phyloP scores from a whole-genome alignment of 2,797 vertebrate genomes.

The Arrhamphus sclerolepis region DNA sequence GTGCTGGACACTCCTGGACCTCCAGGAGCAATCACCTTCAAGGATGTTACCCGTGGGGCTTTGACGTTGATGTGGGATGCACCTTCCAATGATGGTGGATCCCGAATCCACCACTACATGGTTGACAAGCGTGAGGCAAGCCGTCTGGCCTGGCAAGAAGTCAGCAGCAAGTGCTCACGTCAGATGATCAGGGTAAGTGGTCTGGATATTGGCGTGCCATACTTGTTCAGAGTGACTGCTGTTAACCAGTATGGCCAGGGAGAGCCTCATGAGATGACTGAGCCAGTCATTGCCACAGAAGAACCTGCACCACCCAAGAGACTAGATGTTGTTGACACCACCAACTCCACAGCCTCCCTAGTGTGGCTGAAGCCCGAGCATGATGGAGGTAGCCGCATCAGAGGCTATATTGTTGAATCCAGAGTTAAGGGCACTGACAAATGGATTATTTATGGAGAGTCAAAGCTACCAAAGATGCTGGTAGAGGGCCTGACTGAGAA shows the following conservation, averaged over 20 bases:
- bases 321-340: slow-evolving; percentile 93
- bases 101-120: slow-evolving; percentile 92
- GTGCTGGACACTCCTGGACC: slow-evolving; percentile 96
- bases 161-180: slow-evolving; percentile 89
- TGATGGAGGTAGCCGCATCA: slow-evolving; percentile 95
- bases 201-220: slow-evolving; percentile 88
- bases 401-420: slow-evolving; percentile 92
- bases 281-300: slow-evolving; percentile 94
- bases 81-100: slow-evolving; percentile 91
- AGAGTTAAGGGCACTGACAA: slow-evolving; percentile 88
- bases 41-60: slow-evolving; percentile 92
- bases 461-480: slow-evolving; percentile 90
- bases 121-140: slow-evolving; percentile 96
- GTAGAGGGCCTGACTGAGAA: slow-evolving; percentile 92
- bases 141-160: slow-evolving; percentile 94
- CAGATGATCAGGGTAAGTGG: slow-evolving; percentile 90
- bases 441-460: slow-evolving; percentile 90
- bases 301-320: slow-evolving; percentile 96
- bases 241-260: slow-evolving; percentile 95
- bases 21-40: slow-evolving; percentile 92
- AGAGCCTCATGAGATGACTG: slow-evolving; percentile 91
- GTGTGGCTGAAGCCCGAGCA: slow-evolving; percentile 98
- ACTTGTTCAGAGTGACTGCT: slow-evolving; percentile 92
- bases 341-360: slow-evolving; percentile 89
- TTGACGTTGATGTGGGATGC: slow-evolving; percentile 98